Conservation (phyloP, 2,797 vertebrate species). For the Pithecia hirsuta region DNA sequence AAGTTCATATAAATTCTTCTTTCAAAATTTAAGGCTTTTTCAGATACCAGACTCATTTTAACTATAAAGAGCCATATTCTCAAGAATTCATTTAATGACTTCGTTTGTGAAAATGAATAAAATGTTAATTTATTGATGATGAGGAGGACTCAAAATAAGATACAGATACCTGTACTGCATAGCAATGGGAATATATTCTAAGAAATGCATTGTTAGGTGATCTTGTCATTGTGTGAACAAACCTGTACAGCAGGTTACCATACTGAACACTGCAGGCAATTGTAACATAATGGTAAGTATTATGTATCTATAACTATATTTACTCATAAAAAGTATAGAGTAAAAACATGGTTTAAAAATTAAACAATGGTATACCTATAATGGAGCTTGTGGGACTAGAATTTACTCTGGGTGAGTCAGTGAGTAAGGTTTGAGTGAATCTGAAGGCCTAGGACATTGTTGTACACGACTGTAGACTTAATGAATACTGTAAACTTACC, state of each 20-base stretch:
- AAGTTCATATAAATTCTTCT: not conserved
- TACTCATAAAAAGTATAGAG: not conserved
- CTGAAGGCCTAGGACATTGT: not conserved
- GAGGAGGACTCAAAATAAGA: not conserved
- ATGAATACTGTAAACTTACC: not conserved
- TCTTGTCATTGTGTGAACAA: not conserved
- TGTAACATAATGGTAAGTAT: not conserved
- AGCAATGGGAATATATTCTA: not conserved
- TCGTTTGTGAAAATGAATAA: conserved; percentile 37
- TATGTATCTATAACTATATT: not conserved
- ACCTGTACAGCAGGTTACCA: not conserved
- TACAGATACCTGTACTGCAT: not conserved
- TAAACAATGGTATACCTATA: not conserved
- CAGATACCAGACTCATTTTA: not conserved
- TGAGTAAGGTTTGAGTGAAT: not conserved
- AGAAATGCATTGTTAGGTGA: not conserved
- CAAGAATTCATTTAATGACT: not conserved
- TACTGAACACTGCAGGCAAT: not conserved
- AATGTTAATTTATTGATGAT: not conserved
- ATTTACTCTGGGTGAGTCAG: not conserved
- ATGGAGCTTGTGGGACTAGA: not conserved
- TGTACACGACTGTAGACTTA: not conserved
- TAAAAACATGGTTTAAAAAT: not conserved
- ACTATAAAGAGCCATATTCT: not conserved
- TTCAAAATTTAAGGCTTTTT: conserved; percentile 17